Evolutionary conservation across 2,888 invertebrate genomes (phyloP).

Genomic region (Aspidiotus destructor): DNA sequence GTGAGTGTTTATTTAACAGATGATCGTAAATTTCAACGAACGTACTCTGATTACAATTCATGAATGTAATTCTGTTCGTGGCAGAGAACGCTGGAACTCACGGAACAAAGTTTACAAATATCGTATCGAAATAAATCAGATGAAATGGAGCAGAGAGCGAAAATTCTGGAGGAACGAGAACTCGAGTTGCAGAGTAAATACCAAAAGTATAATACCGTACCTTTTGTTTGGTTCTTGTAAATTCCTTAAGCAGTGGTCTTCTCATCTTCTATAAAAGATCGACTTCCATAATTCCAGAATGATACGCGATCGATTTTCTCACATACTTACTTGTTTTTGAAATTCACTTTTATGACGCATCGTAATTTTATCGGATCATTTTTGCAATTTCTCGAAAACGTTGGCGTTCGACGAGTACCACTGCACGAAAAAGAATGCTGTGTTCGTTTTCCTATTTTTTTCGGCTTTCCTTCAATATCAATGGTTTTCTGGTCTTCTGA

Average conservation of each 20-base stretch:
- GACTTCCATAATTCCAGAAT: no score
- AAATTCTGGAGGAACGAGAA: constrained; percentile 3
- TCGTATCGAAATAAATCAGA: not conserved
- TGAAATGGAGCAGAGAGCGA: constrained; percentile 14
- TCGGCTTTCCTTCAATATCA: no score
- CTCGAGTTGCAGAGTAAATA: constrained; percentile 10
- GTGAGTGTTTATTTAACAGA: constrained; percentile 8
- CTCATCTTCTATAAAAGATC: no score
- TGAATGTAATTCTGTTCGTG: not conserved
- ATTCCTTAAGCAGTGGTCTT: not conserved
- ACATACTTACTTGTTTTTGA: no score
- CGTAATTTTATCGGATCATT: no score
- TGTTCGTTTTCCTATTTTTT: no score
- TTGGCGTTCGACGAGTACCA: no score
- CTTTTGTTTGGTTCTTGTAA: not conserved
- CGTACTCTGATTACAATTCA: not conserved
- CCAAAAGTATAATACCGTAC: constrained; percentile 21
- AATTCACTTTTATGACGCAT: no score
- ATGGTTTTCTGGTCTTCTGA: no score
- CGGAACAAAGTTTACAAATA: constrained; percentile 9
- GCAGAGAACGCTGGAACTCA: constrained; percentile 7
- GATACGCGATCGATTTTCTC: no score
- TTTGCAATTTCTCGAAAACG: no score
- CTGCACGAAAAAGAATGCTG: no score
- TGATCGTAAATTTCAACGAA: constrained; percentile 7